Base-by-base conservation (phyloP, 1,140 invertebrate species). In the Hylaeus anthracinus region DNA sequence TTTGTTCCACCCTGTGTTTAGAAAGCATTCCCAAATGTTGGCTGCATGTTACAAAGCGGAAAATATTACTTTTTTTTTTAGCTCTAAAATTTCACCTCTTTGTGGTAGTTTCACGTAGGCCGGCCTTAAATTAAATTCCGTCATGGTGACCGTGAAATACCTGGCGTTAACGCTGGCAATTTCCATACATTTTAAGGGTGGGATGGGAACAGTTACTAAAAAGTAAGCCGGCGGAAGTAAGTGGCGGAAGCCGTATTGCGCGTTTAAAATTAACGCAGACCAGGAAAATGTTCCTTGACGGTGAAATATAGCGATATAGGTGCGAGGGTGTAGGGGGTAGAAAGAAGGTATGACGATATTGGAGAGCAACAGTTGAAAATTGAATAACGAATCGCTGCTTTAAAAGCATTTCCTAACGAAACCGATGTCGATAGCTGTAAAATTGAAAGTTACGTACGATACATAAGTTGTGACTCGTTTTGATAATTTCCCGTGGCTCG, bases 91-190 rank as follows among this genome's bases (percentile, higher is more conserved):
- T 41, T 48, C 43, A 14, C 37, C 26, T 58, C 58, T 64, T 63
- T 64, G 58, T 15, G 45, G 45, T 14, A 8, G 60, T 39, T 37
- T 39, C 26, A 51, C 48, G 26, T 48, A 5, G 5, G 10, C 51
- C 51, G 9, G 51, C 43, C 45, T 45, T 61, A 73, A 73, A 73
- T 73, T 63, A 73, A 73, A 73, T 73, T 73, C 72, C 72, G 60
- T 5, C 14, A 8, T 2, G 15, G 1, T 51, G 14, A 9, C 45
- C 45, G 60, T 15, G 45, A 41, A 73, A 64, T 41, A 48, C 37
- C 37, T n/a, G 1, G 45, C 37, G 45, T 63, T n/a, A 63, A 64
- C 37, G 4, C n/a, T 1, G 8, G 60, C 12, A 41, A 63, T 63
- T 63, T 63, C 60, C 37, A 43, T 45, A 10, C 63, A 37, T 60